A percentile compares a stretch with the other conserved stretches of the same genome.
Conservation (phyloP, 2,888 invertebrate species). For the Luperina nickerlii region DNA sequence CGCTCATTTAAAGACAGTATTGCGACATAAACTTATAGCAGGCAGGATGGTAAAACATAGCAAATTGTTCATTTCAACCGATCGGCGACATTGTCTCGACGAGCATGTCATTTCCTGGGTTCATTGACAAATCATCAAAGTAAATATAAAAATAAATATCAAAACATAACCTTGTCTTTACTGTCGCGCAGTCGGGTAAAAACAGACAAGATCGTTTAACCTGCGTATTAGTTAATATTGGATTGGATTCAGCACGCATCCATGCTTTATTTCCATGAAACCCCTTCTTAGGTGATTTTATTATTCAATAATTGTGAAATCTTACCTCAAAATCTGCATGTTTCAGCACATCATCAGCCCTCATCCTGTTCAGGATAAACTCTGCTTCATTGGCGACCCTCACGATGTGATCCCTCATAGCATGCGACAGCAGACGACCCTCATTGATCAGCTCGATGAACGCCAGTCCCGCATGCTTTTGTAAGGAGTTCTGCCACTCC, state of each 20-base stretch:
- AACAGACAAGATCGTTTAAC: not conserved
- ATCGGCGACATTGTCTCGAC: not conserved
- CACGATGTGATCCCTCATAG: conserved; percentile 99
- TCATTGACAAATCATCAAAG: not conserved
- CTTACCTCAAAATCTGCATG: conserved; percentile 98
- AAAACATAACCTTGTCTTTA: not conserved
- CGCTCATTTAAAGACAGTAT: not conserved
- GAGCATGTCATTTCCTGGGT: not conserved
- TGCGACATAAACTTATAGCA: not conserved
- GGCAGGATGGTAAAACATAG: not conserved
- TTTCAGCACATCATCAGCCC: conserved; percentile 99
- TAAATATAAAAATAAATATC: not conserved
- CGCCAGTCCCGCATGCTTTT: conserved; percentile 99
- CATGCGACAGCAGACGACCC: conserved; percentile 98
- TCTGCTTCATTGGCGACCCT: conserved; percentile 99
- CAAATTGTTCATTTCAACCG: not conserved
- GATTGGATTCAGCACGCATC: not conserved
- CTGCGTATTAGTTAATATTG: not conserved
- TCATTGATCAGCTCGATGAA: conserved; percentile 99
- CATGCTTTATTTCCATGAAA: not conserved
- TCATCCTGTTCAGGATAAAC: conserved; percentile 99
- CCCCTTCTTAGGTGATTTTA: not conserved
- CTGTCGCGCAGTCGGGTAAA: too few species aligned
- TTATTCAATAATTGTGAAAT: not conserved
- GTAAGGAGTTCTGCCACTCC: conserved; percentile 99